Base-by-base conservation (phyloP, 1,140 invertebrate species). In the Trypoxylus dichotomus region DNA sequence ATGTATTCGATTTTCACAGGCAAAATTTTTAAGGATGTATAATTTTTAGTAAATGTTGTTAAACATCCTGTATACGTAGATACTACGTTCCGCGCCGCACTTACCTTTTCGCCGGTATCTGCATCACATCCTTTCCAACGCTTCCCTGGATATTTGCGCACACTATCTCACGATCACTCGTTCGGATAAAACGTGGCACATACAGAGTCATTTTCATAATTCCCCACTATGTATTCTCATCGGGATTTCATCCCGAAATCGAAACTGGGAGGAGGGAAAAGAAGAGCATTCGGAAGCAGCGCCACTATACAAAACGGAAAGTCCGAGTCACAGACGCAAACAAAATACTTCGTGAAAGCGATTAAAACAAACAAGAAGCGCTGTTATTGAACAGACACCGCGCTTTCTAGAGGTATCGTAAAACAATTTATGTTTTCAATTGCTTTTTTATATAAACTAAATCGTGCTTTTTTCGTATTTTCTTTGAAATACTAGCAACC, bases 171-270 rank as follows among this genome's bases (percentile, higher is more conserved):
- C 60, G 60, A 63, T 63, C 60, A 63, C 60, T 63, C 71, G 71
- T 37, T 73, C 71, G 71, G 71, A 73, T 73, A 73, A 73, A 73
- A 73, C 29, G 71, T 37, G 71, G 71, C 71, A 41, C 71, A 81
- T 79, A 77, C 75, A 80, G 76, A 73, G 79, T 88, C 86, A 89
- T 89, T 89, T 89, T 89, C 88, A 89, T 89, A 89, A 89, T 89
- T 89, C 84, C 86, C 87, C 87, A 87, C 87, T 89, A 88, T 88
- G 88, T 89, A 89, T 89, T 88, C 88, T 86, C 86, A 77, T 79
- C 81, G 82, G 79, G 43, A 73, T 74, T 78, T 73, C 71, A 74
- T 78, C 77, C 37, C 37, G 27, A 27, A 21, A 73, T 73, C 71
- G 71, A 73, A 42, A 63, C 60, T 24, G 71, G 25, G 8, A 8